Conservation (phyloP, 2,113 vertebrate species). For the Fulmarus glacialis region DNA sequence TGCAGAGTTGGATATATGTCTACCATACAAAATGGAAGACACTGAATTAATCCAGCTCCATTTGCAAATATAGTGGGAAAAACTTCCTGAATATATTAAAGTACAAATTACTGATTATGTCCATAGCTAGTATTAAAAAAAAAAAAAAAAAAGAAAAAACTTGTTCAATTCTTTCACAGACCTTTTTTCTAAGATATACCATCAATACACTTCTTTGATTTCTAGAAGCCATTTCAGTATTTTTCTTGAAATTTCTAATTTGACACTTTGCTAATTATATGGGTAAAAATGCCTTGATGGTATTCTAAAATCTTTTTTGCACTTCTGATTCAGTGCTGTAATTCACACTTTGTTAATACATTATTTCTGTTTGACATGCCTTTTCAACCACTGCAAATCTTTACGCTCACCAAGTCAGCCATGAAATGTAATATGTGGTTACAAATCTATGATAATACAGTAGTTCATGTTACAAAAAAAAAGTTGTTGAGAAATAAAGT, state of each 20-base stretch:
- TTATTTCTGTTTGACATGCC: background rate
- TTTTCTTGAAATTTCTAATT: background rate
- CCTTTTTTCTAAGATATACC: background rate
- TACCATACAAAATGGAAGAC: background rate
- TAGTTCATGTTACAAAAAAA: background rate
- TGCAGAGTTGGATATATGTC: background rate
- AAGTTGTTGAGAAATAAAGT: background rate
- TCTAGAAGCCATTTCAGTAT: background rate
- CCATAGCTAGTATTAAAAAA: background rate
- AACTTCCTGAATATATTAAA: background rate
- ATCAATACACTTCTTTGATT: background rate
- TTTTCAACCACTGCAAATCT: background rate
- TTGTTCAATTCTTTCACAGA: background rate
- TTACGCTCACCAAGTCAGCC: background rate
- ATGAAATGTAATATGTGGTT: background rate
- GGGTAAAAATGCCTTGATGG: background rate
- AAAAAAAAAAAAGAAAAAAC: background rate
- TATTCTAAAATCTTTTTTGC: background rate
- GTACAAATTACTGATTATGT: background rate
- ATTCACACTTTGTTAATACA: background rate
- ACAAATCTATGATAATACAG: background rate
- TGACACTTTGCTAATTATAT: background rate
- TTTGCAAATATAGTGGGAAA: background rate
- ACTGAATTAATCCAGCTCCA: background rate
- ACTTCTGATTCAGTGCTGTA: background rate